Evolutionary conservation across 2,888 invertebrate genomes (phyloP).

Genomic region (Chymomyza amoena): DNA sequence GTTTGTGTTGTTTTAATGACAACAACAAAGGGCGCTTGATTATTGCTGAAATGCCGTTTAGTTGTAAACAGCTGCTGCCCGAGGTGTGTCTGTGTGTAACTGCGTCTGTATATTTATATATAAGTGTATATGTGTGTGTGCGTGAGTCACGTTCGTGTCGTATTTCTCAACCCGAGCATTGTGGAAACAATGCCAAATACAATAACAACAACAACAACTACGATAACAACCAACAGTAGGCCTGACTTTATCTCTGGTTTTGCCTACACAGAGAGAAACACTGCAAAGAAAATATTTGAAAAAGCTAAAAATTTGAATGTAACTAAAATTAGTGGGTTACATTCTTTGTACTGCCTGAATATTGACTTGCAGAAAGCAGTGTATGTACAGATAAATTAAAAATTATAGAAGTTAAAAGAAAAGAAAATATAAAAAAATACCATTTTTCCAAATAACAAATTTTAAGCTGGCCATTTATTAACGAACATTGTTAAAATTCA

Average conservation of each 20-base stretch:
- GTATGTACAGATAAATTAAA: too few relatives aligned
- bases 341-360: too few relatives aligned
- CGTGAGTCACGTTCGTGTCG: constrained; percentile 18
- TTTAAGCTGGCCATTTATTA: too few relatives aligned
- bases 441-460: too few relatives aligned
- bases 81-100: constrained; percentile 10
- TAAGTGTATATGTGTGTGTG: background rate
- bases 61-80: constrained; percentile 31
- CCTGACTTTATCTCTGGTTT: constrained; percentile 32
- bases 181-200: constrained; percentile 37
- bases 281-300: too few relatives aligned
- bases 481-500: too few relatives aligned
- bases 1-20: constrained; percentile 33
- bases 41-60: constrained; percentile 42
- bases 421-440: too few relatives aligned
- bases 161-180: constrained; percentile 10
- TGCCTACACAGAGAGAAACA: background rate
- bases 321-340: too few relatives aligned
- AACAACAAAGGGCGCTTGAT: constrained; percentile 40
- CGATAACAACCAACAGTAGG: constrained; percentile 6
- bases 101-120: background rate
- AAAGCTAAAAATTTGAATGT: too few relatives aligned
- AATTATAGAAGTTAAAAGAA: too few relatives aligned
- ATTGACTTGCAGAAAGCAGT: too few relatives aligned
- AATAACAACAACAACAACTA: constrained; percentile 9